Evolutionary conservation across 2,113 vertebrate species (phyloP).

Genomic region (Procavia capensis): DNA sequence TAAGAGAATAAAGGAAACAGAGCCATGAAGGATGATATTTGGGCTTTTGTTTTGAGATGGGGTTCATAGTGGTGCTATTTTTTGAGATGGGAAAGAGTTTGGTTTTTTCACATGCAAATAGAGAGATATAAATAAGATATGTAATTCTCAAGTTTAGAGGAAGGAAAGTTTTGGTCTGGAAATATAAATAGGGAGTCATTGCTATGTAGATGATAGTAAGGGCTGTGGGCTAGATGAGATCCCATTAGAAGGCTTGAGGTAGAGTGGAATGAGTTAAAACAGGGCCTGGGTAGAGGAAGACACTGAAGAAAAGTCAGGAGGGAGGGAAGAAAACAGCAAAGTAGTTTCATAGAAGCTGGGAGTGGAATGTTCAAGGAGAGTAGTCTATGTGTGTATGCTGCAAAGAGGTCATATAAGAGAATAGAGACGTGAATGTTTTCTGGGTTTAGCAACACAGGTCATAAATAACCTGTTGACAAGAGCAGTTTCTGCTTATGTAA

Average conservation of each 20-base stretch:
- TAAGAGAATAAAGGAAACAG: neutral
- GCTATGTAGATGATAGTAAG: neutral
- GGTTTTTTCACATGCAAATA: conserved; percentile 3
- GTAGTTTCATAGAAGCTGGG: neutral
- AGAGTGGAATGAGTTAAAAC: neutral
- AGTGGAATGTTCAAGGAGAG: conserved; percentile 3
- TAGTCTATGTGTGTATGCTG: neutral
- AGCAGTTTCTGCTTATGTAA: neutral
- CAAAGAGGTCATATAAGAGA: neutral
- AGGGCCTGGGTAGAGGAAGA: neutral
- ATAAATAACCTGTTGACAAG: neutral
- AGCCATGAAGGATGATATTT: neutral
- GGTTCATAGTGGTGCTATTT: neutral
- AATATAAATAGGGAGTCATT: neutral
- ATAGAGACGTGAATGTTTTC: neutral
- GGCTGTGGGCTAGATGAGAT: neutral
- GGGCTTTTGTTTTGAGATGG: conserved; percentile 14
- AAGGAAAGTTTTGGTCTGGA: neutral
- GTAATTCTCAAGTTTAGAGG: conserved; percentile 2
- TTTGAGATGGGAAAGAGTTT: conserved; percentile 13
- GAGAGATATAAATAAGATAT: neutral
- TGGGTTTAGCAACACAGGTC: conserved; percentile 5
- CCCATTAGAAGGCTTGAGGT: neutral
- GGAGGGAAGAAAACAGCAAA: neutral
- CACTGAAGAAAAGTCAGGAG: neutral